These are phyloP conservation scores for Aphyosemion australe DNA, from an alignment of 2,113 vertebrate genomes.

Conservation along the genomic window DNA sequence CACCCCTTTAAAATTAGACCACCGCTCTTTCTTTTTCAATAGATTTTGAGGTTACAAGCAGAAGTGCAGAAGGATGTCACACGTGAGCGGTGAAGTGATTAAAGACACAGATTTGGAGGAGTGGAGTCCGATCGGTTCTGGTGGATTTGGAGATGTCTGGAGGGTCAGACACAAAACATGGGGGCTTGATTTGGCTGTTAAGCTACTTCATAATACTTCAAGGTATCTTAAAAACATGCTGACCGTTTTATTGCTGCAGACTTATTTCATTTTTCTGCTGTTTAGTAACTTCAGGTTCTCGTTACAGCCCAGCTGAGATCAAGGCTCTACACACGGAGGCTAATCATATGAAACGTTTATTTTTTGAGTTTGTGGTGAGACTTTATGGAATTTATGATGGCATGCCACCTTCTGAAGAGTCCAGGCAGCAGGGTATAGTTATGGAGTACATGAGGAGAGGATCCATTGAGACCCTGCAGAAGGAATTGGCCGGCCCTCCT, in stretches of 20 bases:
- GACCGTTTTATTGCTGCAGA: not conserved
- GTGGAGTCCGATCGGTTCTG: slow-evolving; percentile 27
- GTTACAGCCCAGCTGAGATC: not conserved
- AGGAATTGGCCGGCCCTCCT: slow-evolving; percentile 35
- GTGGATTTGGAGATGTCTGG: slow-evolving; percentile 74
- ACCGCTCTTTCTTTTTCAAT: no score
- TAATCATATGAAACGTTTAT: slow-evolving; percentile 41
- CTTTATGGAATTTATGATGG: slow-evolving; percentile 60
- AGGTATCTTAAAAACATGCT: slow-evolving; percentile 38
- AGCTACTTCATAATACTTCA: slow-evolving; percentile 19
- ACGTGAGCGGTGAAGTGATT: not conserved
- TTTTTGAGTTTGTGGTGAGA: slow-evolving; percentile 59
- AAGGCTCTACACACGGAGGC: slow-evolving; percentile 37
- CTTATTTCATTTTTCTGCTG: not conserved
- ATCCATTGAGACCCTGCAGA: slow-evolving; percentile 75
- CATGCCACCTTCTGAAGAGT: rapidly evolving
- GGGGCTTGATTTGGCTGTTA: slow-evolving; percentile 58
- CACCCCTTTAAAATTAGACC: not conserved
- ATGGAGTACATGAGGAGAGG: slow-evolving; percentile 79
- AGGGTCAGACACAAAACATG: slow-evolving; percentile 59
- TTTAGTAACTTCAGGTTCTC: not conserved
- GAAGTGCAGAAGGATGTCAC: slow-evolving; percentile 52
- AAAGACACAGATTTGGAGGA: slow-evolving; percentile 26
- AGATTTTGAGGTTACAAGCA: not conserved
- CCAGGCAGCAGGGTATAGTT: slow-evolving; percentile 69